A percentile compares a stretch with the other conserved stretches of the same genome.
These are phyloP conservation scores for Fabriciana adippe DNA, from an alignment of 2,888 invertebrate species.

Conservation along the genomic window DNA sequence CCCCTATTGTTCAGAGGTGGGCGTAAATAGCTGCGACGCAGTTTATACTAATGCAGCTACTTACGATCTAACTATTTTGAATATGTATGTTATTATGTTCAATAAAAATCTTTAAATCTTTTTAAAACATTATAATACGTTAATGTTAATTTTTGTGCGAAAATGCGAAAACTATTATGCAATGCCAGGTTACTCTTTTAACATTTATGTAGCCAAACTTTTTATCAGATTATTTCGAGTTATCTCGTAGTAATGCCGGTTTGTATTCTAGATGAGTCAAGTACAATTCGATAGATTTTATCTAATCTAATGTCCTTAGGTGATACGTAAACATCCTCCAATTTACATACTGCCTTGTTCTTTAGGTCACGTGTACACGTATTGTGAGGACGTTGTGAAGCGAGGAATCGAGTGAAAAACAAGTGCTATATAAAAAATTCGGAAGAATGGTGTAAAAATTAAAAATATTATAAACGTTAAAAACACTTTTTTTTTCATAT, in stretches of 20 bases:
- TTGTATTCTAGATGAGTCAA: slow-evolving; percentile 20
- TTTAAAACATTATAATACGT: too few relatives aligned
- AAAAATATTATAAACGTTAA: too few relatives aligned
- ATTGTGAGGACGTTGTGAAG: neutral
- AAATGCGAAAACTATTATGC: slow-evolving; percentile 8
- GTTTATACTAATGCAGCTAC: too few relatives aligned
- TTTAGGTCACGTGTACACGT: neutral
- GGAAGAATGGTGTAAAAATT: too few relatives aligned
- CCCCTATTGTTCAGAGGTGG: too few relatives aligned
- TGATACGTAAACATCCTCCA: slow-evolving; percentile 32
- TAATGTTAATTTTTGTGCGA: neutral
- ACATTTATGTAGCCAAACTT: slow-evolving; percentile 2
- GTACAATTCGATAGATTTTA: slow-evolving; percentile 18
- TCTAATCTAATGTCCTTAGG: slow-evolving; percentile 29
- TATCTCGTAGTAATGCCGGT: neutral
- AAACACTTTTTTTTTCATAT: too few relatives aligned
- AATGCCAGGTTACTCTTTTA: neutral
- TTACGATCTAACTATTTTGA: too few relatives aligned
- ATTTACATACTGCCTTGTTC: slow-evolving; percentile 28
- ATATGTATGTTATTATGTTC: too few relatives aligned
- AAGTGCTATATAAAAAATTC: too few relatives aligned
- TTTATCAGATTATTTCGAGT: neutral
- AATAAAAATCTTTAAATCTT: too few relatives aligned
- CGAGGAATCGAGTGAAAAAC: too few relatives aligned
- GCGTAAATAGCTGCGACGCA: too few relatives aligned